Evolutionary conservation across 2,888 invertebrate species (phyloP).

Genomic region (Malacosoma neustria): DNA sequence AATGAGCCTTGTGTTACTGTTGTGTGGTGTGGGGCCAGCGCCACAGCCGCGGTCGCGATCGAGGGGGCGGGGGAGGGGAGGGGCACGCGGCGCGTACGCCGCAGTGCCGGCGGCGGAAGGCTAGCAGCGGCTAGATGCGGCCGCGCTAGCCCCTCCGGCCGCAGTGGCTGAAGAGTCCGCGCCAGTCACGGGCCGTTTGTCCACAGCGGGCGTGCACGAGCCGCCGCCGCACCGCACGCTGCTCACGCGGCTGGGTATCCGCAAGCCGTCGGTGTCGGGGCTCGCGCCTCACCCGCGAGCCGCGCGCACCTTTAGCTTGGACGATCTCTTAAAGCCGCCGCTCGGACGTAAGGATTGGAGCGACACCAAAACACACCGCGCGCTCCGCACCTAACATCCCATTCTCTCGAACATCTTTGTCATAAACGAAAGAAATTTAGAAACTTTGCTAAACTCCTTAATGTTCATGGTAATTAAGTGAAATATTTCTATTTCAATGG

Average conservation of each 20-base stretch:
- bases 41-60: constrained; percentile 27
- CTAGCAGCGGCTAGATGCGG: constrained; percentile 42
- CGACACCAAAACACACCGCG: constrained; percentile 48
- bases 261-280: constrained; percentile 90
- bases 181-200: constrained; percentile 55
- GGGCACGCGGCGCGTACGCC: constrained; percentile 35
- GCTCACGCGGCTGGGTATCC: constrained; percentile 89
- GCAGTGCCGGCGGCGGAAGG: constrained; percentile 26
- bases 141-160: constrained; percentile 25
- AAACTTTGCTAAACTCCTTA: background rate
- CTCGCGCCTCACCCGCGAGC: constrained; percentile 82
- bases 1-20: background rate
- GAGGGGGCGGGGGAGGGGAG: constrained; percentile 27
- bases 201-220: constrained; percentile 63
- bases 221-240: constrained; percentile 78
- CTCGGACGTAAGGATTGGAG: constrained; percentile 84
- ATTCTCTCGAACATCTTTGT: background rate
- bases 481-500: background rate
- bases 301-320: constrained; percentile 90
- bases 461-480: background rate
- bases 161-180: constrained; percentile 27
- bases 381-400: constrained; percentile 39
- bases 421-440: background rate
- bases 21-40: constrained; percentile 27
- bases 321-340: constrained; percentile 90